phyloP scores from a whole-genome alignment of 2,113 vertebrate species.

The Daphoenositta chrysoptera region DNA sequence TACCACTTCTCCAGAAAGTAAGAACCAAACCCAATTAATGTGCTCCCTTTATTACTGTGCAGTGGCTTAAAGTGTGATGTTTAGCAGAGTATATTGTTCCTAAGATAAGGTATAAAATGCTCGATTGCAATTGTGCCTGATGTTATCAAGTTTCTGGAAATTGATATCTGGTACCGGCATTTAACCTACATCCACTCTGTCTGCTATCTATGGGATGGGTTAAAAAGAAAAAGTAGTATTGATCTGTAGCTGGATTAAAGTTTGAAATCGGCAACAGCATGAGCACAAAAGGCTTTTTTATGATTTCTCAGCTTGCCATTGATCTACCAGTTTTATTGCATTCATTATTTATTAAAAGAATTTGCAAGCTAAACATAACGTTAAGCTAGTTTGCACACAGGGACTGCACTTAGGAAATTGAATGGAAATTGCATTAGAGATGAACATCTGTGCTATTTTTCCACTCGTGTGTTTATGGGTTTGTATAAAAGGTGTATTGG shows the following conservation, averaged over 20 bases:
- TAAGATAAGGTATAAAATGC: slow-evolving; percentile 52
- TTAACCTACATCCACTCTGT: slow-evolving; percentile 68
- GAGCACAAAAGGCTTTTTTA: slow-evolving; percentile 80
- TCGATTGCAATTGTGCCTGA: slow-evolving; percentile 36
- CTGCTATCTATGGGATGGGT: slow-evolving; percentile 70
- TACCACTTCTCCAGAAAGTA: neutral
- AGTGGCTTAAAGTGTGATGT: neutral
- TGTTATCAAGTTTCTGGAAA: slow-evolving; percentile 70
- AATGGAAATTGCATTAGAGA: slow-evolving; percentile 91
- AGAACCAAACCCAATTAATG: neutral
- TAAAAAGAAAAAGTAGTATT: slow-evolving; percentile 77
- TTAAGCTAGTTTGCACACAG: slow-evolving; percentile 89
- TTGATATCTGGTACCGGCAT: slow-evolving; percentile 66
- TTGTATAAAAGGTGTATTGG: slow-evolving; percentile 84
- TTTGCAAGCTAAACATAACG: slow-evolving; percentile 92
- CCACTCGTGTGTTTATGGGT: slow-evolving; percentile 81
- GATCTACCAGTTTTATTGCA: slow-evolving; percentile 89
- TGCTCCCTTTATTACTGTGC: neutral
- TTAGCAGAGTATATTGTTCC: slow-evolving; percentile 8
- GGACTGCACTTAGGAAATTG: slow-evolving; percentile 91
- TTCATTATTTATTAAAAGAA: slow-evolving; percentile 95
- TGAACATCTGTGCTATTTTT: slow-evolving; percentile 89
- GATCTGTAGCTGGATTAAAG: slow-evolving; percentile 77
- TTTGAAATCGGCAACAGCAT: slow-evolving; percentile 77
- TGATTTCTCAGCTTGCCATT: slow-evolving; percentile 87